A percentile compares a stretch with the other conserved stretches of the same genome.
Conservation (phyloP, 1,140 invertebrate genomes). For the Hestina assimilis region DNA sequence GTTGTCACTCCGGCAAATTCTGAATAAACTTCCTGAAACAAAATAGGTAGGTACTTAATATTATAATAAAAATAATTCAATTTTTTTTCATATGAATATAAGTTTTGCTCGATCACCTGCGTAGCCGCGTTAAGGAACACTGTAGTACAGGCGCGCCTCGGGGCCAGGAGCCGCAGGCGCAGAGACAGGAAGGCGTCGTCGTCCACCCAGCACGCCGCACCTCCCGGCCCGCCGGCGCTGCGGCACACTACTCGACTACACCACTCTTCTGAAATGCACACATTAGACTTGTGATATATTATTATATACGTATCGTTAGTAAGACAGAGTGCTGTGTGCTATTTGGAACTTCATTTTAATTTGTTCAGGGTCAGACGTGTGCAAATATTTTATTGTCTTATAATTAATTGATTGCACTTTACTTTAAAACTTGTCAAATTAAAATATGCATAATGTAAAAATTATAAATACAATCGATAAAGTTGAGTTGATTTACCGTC, state of each 20-base stretch:
- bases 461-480: not conserved
- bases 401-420: too few species aligned
- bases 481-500: constrained; percentile 16
- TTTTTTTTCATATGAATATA: too few species aligned
- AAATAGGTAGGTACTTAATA: too few species aligned
- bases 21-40: constrained; percentile 50
- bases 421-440: too few species aligned
- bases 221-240: constrained; percentile 34
- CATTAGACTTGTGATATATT: too few species aligned
- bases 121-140: constrained; percentile 56
- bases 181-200: constrained; percentile 44
- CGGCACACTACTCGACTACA: constrained; percentile 30
- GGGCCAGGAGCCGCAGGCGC: constrained; percentile 37
- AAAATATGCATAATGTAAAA: not conserved
- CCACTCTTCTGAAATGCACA: constrained; percentile 26
- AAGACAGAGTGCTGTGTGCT: not conserved
- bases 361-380: too few species aligned
- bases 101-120: constrained; percentile 30
- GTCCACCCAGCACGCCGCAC: constrained; percentile 48
- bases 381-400: too few species aligned
- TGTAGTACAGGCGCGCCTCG: constrained; percentile 39
- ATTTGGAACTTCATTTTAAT: not conserved
- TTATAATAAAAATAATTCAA: too few species aligned
- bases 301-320: not conserved
- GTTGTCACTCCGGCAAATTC: constrained; percentile 51